Base-by-base conservation (phyloP, 2,797 vertebrate genomes). In the Triplophysa yarkandensis region DNA sequence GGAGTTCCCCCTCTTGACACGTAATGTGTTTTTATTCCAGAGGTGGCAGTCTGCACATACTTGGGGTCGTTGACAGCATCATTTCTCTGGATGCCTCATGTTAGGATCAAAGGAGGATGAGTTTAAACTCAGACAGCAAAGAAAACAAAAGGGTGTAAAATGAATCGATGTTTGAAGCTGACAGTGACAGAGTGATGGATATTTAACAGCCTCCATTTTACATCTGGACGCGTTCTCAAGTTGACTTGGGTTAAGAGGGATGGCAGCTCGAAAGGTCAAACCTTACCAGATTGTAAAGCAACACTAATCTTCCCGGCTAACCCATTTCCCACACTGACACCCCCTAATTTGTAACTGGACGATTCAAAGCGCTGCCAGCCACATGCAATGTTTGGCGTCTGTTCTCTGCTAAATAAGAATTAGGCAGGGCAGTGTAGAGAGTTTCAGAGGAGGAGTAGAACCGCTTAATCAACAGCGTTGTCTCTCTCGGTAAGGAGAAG, bases 261-360 rank as follows among this genome's bases (percentile, higher is more conserved):
- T 77, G 71, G 81, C 77, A 84, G 83, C 77, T 81, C 58, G 84
- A 89, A 89, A 91, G 88, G 86, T 90, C 86, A 77, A 82, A 88
- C 84, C 82, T 84, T 84, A 86, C 84, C 84, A 84, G 86, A 86
- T 81, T 83, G 82, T 68, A 81, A 83, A 75, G 77, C 80, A 80
- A 83, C 83, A 85, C 81, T 89, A 90, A 90, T 90, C 88, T 88
- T 89, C 85, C 80, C 78, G 79, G 86, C 77, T 78, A 84, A 77
- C 83, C 86, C 85, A 86, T 89, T 88, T 83, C 84, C 86, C 78
- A 77, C 82, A 83, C 85, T 85, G 82, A 81, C 83, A 84, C 68
- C 68, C 69, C 68, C 75, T 85, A 80, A 74, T 87, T 84, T 86
- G 81, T 81, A 79, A 80, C 57, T 63, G 79, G 68, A 64, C 68